Evolutionary conservation across 2,113 vertebrate genomes (phyloP).

Genomic region (Ptyas mucosa): DNA sequence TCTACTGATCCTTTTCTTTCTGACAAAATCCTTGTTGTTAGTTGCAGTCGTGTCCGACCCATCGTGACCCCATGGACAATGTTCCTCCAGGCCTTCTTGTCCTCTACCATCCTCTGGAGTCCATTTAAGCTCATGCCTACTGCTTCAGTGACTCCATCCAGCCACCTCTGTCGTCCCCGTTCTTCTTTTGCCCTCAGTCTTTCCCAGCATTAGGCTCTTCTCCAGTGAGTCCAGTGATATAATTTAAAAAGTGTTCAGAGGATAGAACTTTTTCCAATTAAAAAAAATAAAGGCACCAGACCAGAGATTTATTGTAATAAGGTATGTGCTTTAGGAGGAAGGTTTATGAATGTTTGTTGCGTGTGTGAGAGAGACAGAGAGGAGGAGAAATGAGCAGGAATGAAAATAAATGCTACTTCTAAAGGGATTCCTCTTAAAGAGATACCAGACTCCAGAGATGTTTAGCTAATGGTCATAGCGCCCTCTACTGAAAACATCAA

Average conservation of each 20-base stretch:
- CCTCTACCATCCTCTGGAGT: too few species aligned
- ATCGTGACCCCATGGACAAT: too few species aligned
- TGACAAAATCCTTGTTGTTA: not conserved
- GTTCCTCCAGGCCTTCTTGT: too few species aligned
- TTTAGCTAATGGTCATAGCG: conserved; percentile 14
- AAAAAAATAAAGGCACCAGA: not conserved
- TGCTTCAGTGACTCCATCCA: too few species aligned
- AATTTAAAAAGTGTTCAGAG: not conserved
- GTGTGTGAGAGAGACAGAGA: too few species aligned
- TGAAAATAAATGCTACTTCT: not conserved
- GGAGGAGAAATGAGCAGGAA: not conserved
- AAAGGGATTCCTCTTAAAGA: not conserved
- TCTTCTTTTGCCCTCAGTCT: too few species aligned
- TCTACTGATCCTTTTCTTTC: not conserved
- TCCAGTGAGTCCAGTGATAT: not conserved
- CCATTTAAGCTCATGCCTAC: too few species aligned
- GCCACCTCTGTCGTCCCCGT: too few species aligned
- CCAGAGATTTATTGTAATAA: not conserved
- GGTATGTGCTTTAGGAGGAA: not conserved
- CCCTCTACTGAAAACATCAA: conserved; percentile 20
- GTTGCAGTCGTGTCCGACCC: too few species aligned
- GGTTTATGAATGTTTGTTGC: not conserved
- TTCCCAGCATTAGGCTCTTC: too few species aligned
- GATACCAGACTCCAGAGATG: not conserved
- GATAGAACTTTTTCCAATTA: not conserved